phyloP scores from a whole-genome alignment of 2,113 vertebrate species.

The Nestor notabilis region DNA sequence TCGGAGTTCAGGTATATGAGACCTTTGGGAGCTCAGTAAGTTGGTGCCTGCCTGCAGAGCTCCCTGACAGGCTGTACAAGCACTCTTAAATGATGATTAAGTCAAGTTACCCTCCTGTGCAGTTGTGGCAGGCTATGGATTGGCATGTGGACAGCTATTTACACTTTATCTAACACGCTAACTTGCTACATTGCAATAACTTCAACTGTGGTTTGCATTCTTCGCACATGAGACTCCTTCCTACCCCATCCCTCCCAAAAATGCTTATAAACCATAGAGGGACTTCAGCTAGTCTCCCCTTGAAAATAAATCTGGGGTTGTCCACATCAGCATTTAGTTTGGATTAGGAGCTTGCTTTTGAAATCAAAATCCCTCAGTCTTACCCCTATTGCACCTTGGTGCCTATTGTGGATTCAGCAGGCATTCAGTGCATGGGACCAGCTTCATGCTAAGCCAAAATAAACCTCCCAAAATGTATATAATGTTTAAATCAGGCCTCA shows the following conservation, averaged over 20 bases:
- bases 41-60: slow-evolving; percentile 17
- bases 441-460: not conserved
- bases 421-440: not conserved
- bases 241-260: not conserved
- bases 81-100: not conserved
- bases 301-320: slow-evolving; percentile 26
- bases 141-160: not conserved
- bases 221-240: not conserved
- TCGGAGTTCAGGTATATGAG: not conserved
- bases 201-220: not conserved
- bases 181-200: not conserved
- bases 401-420: slow-evolving; percentile 15
- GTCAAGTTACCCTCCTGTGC: not conserved
- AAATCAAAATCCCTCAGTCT: not conserved
- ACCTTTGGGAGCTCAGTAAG: slow-evolving; percentile 12
- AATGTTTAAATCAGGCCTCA: slow-evolving; percentile 17
- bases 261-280: not conserved
- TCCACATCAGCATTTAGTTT: slow-evolving; percentile 24
- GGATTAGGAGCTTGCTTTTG: slow-evolving; percentile 26
- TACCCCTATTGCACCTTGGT: slow-evolving; percentile 8
- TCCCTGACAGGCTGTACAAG: not conserved
- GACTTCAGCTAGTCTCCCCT: not conserved
- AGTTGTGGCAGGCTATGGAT: not conserved
- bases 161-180: not conserved
- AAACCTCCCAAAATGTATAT: slow-evolving; percentile 27